phyloP scores from a whole-genome alignment of 2,113 vertebrate species.

The Corythoichthys intestinalis region DNA sequence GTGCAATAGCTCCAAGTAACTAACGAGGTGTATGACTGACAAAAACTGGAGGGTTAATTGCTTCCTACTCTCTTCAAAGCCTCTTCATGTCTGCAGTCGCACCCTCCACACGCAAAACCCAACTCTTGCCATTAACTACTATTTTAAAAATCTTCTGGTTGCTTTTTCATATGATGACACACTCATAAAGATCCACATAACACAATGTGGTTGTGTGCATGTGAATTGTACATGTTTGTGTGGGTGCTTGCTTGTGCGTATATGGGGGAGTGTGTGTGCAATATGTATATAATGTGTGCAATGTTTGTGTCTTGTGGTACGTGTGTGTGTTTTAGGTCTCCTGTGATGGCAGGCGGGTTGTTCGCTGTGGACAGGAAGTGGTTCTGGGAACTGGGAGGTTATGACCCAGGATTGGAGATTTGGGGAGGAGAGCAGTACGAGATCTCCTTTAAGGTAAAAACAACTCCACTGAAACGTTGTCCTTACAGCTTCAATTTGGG shows the following conservation, averaged over 20 bases:
- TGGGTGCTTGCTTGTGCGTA: no score
- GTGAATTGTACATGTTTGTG: neutral
- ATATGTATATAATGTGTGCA: neutral
- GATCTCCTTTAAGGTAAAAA: constrained; percentile 71
- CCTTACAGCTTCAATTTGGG: neutral
- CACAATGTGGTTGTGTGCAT: neutral
- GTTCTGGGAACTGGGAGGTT: constrained; percentile 84
- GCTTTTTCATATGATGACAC: neutral
- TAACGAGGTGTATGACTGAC: neutral
- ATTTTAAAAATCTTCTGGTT: neutral
- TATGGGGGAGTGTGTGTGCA: neutral
- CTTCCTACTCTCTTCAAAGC: constrained; percentile 2
- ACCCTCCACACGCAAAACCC: neutral
- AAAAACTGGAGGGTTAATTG: constrained; percentile 1
- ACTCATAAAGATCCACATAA: neutral
- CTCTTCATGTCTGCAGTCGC: neutral
- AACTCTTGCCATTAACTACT: neutral
- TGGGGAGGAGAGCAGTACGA: constrained; percentile 79
- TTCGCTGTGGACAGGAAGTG: constrained; percentile 96
- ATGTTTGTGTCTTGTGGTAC: neutral
- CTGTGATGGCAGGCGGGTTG: constrained; percentile 97
- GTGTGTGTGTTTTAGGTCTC: constrained; percentile 77
- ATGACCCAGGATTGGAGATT: constrained; percentile 76
- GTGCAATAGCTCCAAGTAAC: neutral
- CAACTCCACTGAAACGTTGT: no score